Base-by-base conservation (phyloP, 2,113 vertebrate genomes). In the Boleophthalmus pectinirostris region DNA sequence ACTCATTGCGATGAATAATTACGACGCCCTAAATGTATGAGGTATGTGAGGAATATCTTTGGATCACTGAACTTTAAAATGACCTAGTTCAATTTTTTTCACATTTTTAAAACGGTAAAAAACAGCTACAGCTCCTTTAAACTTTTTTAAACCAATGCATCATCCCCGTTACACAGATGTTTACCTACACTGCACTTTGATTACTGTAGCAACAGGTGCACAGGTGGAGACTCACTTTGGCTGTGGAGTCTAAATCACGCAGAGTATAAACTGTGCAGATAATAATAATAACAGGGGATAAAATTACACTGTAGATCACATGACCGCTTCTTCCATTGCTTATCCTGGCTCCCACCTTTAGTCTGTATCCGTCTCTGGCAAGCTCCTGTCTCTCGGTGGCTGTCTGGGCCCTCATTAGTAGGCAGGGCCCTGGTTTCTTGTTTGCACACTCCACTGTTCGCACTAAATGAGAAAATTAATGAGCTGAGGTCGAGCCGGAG, bases 391-490 rank as follows among this genome's bases (percentile, higher is more conserved):
- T 33, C 16, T 11, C 24, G 2, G n/a, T 24, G 29, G 20, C 23
- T 5, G 70, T 29, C 43, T 79, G 72, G 51, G 82, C 83, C 72
- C 85, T 88, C 87, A 89, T 90, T 87, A 89, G 83, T 82, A 86
- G 72, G 87, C 86, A 81, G 69, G 81, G 71, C 75, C 77, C 76
- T 72, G 15, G 67, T 74, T 58, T 87, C 86, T 85, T 84, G 83
- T 88, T 89, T 87, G 85, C 88, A 90, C 81, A 89, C 85, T 88
- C 83, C 78, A 84, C 78, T 87, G 83, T 91, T 87, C 82, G 82
- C 75, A 86, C 84, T 90, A 90, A 91, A 92, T 92, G 82, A 86
- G 88, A 85, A 89, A 91, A 91, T 90, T 89, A 91, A 91, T 90
- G 86, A 91, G 81, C 85, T 82, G 56, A 74, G 76, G 72, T 79